Evolutionary conservation across 2,888 invertebrate species (phyloP).

Genomic region (Clistopyga incitator): DNA sequence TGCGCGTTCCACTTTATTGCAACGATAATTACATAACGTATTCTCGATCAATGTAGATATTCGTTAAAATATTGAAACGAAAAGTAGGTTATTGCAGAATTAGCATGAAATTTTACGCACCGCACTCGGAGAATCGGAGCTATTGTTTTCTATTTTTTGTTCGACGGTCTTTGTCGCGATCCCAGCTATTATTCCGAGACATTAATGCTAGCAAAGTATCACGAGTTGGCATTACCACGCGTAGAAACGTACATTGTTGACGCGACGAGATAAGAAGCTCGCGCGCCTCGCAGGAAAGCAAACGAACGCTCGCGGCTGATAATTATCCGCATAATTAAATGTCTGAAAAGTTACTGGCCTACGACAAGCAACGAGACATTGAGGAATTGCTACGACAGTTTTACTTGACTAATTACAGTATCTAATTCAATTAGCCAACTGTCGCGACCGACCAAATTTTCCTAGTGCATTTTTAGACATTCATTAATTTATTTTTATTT

Average conservation of each 20-base stretch:
- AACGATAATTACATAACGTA: neutral
- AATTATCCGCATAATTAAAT: neutral
- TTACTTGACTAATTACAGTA: too few relatives aligned
- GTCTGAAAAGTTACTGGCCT: too few relatives aligned
- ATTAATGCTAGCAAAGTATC: neutral
- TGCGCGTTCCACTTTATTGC: constrained; percentile 3
- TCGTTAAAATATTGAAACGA: neutral
- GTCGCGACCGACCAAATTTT: too few relatives aligned
- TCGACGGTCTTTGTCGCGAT: neutral
- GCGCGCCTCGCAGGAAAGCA: neutral
- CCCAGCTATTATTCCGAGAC: neutral
- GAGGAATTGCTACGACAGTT: too few relatives aligned
- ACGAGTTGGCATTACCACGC: neutral
- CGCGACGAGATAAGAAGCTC: constrained; percentile 28
- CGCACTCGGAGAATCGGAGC: neutral
- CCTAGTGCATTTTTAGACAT: neutral
- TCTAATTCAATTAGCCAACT: too few relatives aligned
- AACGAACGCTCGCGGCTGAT: neutral
- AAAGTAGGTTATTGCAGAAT: too few relatives aligned
- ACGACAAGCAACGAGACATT: too few relatives aligned
- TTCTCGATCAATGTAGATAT: neutral
- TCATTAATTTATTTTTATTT: too few relatives aligned
- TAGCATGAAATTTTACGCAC: too few relatives aligned
- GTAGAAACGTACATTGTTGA: constrained; percentile 20
- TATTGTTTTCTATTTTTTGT: neutral